Conservation (phyloP, 2,888 invertebrate species). For the Plebejus argus region DNA sequence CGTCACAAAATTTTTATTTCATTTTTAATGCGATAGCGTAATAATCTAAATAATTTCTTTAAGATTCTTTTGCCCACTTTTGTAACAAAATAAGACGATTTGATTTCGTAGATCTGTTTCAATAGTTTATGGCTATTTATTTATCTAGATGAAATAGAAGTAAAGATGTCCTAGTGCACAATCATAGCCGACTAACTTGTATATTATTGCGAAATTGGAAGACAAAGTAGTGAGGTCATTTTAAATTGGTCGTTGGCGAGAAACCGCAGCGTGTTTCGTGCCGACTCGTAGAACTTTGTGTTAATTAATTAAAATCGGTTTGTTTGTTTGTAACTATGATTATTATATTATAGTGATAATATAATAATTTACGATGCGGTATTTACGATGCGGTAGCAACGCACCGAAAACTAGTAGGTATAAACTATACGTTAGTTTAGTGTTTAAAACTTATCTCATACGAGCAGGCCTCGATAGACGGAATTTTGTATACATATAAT, state of each 20-base stretch:
- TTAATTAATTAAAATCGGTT: slow-evolving; percentile 1
- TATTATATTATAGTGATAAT: neutral
- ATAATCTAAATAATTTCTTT: neutral
- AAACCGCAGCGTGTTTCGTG: slow-evolving; percentile 46
- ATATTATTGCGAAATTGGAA: slow-evolving; percentile 67
- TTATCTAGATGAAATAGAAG: neutral
- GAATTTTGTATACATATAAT: neutral
- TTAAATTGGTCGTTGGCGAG: slow-evolving; percentile 41
- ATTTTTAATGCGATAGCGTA: neutral
- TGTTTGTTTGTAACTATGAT: slow-evolving; percentile 4
- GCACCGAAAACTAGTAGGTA: neutral
- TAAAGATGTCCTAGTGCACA: slow-evolving; percentile 51
- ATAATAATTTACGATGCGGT: neutral
- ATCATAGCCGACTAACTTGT: slow-evolving; percentile 56
- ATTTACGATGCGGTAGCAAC: neutral
- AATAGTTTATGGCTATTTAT: neutral
- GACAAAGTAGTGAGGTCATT: slow-evolving; percentile 76
- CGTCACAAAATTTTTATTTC: neutral
- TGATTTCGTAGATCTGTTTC: neutral
- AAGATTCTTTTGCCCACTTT: neutral
- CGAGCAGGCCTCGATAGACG: slow-evolving; percentile 5
- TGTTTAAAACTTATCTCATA: neutral
- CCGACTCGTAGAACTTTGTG: slow-evolving; percentile 41
- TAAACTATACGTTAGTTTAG: slow-evolving; percentile 1
- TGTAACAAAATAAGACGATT: neutral